A percentile compares a stretch with the other conserved stretches of the same genome.
Conservation (phyloP, 1,140 invertebrate genomes). For the Adelges cooleyi region DNA sequence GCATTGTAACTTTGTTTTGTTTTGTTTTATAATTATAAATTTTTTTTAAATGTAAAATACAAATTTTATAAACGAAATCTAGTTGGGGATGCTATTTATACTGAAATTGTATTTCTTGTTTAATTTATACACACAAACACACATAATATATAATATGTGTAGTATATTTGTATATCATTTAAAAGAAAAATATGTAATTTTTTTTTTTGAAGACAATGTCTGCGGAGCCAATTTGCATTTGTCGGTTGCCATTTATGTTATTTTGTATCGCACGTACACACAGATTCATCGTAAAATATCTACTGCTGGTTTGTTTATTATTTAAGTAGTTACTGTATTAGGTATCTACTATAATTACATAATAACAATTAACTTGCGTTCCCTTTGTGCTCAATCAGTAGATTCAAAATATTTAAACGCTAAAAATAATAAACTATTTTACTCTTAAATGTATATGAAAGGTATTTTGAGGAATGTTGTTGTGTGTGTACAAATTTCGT, state of each 20-base stretch:
- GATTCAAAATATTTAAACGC: too few relatives aligned
- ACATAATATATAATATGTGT: not conserved
- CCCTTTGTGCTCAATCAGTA: too few relatives aligned
- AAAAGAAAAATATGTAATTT: not conserved
- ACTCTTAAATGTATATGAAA: too few relatives aligned
- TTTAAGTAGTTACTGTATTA: too few relatives aligned
- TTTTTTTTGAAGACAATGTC: not conserved
- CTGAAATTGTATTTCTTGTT: not conserved
- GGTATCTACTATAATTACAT: too few relatives aligned
- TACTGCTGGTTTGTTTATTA: too few relatives aligned
- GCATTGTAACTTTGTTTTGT: slow-evolving; percentile 28
- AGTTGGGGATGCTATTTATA: not conserved
- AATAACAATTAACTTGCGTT: too few relatives aligned
- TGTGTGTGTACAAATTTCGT: not conserved
- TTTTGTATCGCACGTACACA: not conserved
- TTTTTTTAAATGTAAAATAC: not conserved
- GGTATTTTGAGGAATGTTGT: too few relatives aligned
- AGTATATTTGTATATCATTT: not conserved
- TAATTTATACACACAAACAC: not conserved
- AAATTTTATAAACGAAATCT: slow-evolving; percentile 20
- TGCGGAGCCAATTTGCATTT: not conserved
- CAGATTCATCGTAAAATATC: too few relatives aligned
- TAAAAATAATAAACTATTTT: too few relatives aligned
- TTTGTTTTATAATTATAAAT: slow-evolving; percentile 20
- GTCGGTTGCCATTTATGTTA: not conserved